Evolutionary conservation across 2,888 invertebrate species (phyloP).

Genomic region (Eurois occulta): DNA sequence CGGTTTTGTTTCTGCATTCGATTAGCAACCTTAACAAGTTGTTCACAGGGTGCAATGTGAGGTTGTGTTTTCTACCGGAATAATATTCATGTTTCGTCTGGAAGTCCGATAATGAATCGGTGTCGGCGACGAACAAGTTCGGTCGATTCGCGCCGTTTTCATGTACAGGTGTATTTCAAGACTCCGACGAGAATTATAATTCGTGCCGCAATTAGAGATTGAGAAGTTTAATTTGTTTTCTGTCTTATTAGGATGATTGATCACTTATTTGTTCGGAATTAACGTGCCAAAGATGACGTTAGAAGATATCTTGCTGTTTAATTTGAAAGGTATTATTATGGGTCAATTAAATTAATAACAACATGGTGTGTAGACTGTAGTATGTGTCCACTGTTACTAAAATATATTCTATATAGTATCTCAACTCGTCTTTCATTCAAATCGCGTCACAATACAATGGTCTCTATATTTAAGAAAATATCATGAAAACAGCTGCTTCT

Average conservation of each 20-base stretch:
- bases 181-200: slow-evolving; percentile 67
- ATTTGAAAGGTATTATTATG: slow-evolving; percentile 27
- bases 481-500: not conserved
- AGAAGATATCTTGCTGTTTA: slow-evolving; percentile 34
- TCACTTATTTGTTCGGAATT: slow-evolving; percentile 24
- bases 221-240: slow-evolving; percentile 58
- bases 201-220: slow-evolving; percentile 61
- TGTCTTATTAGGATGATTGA: slow-evolving; percentile 63
- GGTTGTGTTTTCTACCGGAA: slow-evolving; percentile 62
- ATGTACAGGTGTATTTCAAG: slow-evolving; percentile 74
- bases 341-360: slow-evolving; percentile 14
- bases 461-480: not conserved
- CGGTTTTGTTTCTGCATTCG: slow-evolving; percentile 64
- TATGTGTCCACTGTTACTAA: too few relatives aligned
- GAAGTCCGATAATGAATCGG: slow-evolving; percentile 88
- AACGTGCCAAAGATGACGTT: slow-evolving; percentile 28
- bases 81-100: slow-evolving; percentile 84
- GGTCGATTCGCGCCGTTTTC: slow-evolving; percentile 81
- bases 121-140: slow-evolving; percentile 85
- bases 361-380: too few relatives aligned
- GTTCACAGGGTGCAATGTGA: slow-evolving; percentile 51
- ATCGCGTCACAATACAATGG: too few relatives aligned
- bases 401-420: too few relatives aligned
- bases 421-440: too few relatives aligned
- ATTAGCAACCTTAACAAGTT: slow-evolving; percentile 69